These are phyloP conservation scores for Cryptus viduatorius DNA, from an alignment of 2,888 invertebrate genomes.

Conservation along the genomic window DNA sequence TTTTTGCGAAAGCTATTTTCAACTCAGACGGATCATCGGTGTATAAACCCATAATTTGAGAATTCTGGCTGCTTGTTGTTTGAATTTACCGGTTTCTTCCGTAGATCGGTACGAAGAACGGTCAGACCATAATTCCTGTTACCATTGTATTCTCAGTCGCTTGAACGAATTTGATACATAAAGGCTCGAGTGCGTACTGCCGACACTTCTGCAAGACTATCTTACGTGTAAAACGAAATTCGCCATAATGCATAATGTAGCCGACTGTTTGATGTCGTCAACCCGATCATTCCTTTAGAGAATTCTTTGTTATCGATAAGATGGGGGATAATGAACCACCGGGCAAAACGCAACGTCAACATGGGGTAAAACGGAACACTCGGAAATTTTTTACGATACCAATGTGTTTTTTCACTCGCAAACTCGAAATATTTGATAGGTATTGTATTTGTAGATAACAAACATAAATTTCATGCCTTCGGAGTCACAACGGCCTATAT, in stretches of 20 bases:
- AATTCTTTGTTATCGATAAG: too few species aligned
- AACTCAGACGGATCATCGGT: slow-evolving; percentile 33
- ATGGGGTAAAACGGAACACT: too few species aligned
- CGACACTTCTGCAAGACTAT: neutral
- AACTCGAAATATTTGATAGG: too few species aligned
- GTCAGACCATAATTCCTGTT: slow-evolving; percentile 59
- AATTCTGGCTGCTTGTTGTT: slow-evolving; percentile 42
- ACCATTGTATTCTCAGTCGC: slow-evolving; percentile 61
- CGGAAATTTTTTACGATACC: too few species aligned
- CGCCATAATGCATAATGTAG: neutral
- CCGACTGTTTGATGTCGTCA: too few species aligned
- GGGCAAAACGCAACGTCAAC: too few species aligned
- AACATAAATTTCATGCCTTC: too few species aligned
- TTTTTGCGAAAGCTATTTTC: slow-evolving; percentile 54
- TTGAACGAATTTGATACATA: slow-evolving; percentile 57
- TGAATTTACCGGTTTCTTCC: slow-evolving; percentile 13
- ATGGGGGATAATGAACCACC: too few species aligned
- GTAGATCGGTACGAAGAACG: slow-evolving; percentile 40
- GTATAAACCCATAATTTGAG: slow-evolving; percentile 62
- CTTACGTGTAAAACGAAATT: neutral
- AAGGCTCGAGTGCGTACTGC: slow-evolving; percentile 50
- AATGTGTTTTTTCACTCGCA: too few species aligned
- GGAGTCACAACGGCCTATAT: too few species aligned
- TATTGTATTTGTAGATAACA: too few species aligned
- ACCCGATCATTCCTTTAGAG: too few species aligned